Evolutionary conservation across 1,140 invertebrate species (phyloP), one percentile per base, ranked within the genome.

Genomic region (Homarus americanus): DNA sequence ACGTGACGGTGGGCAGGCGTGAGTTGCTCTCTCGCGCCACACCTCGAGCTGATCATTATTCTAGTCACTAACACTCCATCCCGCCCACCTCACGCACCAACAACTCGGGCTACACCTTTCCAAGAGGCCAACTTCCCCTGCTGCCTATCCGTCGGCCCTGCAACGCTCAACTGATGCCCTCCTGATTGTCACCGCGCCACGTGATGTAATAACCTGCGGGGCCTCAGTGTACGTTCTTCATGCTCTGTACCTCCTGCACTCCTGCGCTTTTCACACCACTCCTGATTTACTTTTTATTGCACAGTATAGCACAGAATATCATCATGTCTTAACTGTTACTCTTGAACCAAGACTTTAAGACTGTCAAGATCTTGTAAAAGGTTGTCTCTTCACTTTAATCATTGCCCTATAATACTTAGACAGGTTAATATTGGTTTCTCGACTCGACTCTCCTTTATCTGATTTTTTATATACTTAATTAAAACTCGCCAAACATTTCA

Each of bases 1-100:
- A 98, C 95, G 97, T 98, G 95, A 97, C 97, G 94, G 96, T 98
- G 93, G 97, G 97, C 91, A 95, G 97, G 92, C 95, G 97, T 89
- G 97, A 98, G 94, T 97, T 93, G 91, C 91, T 97, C 94, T 96
- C 96, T 87, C 96, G 97, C 91, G 95, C 96, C 92, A 96, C 96
- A 94, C 88, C 88, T 49, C 76, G 78, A 36, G 88, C 88, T 32
- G 88, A 90, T 49, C 40, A 49, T 83, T 90, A 90, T 58, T 83
- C 88, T 90, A 90, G 82, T 83, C 80, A 83, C 69, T 72, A 82
- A 82, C 72, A 20, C 69, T 41, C 95, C 96, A 41, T 83, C 28
- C 72, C 80, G 34, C 38, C 69, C 38, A 34, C 78, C 63, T 32
- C 58, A 38, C 20, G 28, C 38, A 53, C 78, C 40, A 53, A 20